These are phyloP conservation scores for Balaenoptera acutorostrata DNA, from an alignment of 2,113 vertebrate species.

Conservation along the genomic window DNA sequence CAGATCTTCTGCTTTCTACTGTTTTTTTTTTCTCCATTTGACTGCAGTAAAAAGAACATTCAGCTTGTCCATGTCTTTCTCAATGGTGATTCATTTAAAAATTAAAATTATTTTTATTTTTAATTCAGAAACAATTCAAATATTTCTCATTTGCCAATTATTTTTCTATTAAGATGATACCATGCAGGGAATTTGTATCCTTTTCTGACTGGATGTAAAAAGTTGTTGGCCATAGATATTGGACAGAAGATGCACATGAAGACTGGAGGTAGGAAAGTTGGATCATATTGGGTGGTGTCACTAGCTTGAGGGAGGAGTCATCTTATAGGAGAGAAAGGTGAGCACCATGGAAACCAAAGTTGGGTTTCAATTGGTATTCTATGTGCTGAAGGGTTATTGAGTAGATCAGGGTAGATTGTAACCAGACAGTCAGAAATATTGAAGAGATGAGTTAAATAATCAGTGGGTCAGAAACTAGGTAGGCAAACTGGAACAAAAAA, in stretches of 20 bases:
- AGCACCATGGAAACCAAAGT: not conserved
- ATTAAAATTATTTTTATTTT: not conserved
- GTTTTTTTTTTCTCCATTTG: not conserved
- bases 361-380: not conserved
- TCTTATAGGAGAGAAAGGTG: not conserved
- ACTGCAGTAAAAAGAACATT: not conserved
- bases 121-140: not conserved
- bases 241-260: not conserved
- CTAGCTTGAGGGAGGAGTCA: not conserved
- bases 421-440: not conserved
- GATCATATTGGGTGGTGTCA: not conserved
- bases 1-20: not conserved
- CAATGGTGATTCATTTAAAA: not conserved
- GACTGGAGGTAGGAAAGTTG: not conserved
- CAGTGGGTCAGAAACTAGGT: not conserved
- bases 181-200: not conserved
- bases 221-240: not conserved
- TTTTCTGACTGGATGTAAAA: not conserved
- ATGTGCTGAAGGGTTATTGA: not conserved
- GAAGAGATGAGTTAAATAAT: not conserved
- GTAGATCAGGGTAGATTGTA: not conserved
- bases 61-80: not conserved
- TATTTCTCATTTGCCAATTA: not conserved
- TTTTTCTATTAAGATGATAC: not conserved
- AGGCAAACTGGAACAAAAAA: not conserved